Base-by-base conservation (phyloP, 1,140 invertebrate species). In the Seison nebaliae region DNA sequence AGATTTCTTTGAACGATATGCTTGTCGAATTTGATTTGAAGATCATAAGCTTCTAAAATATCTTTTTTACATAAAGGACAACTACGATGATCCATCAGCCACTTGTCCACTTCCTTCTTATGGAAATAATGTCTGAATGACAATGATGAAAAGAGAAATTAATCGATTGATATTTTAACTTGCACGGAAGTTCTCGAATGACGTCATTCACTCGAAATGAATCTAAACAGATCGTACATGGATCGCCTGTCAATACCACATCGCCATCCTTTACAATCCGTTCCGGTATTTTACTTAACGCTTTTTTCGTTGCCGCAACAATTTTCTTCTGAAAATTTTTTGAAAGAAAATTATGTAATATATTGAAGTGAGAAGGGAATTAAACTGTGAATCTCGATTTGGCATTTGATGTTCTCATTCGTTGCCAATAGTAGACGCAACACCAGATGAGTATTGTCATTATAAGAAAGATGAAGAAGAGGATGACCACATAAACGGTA, bases 51-150 rank as follows among this genome's bases (percentile, higher is more conserved):
- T 53, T 78, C 74, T 11, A 86, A 65, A 49, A 88, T 83, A 55
- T 86, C 77, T 68, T 80, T 71, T 60, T 86, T 84, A 59, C 79
- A 86, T 76, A 86, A 81, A 11, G 80, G 78, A 60, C 79, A 84
- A 15, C 76, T 81, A 42, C 78, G 64, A 53, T 84, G 76, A 49
- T 84, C 76, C 44, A 86, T 57, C 18, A 88, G 63, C 80, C 80
- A 88, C 3, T 78, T 76, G 63, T 88, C 80, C 38, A 88, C 79
- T 63, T 80, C 86, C 40, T 64, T 69, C 62, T 81, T 81, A 60
- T 86, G 80, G 58, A 83, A 86, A 49, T 78, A 70, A 57, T 88
- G 80, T 47, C 77, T 81, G 59, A 5, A 68, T 66, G n/a, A 43
- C 38, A 43, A 30, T 22, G 43, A 40, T 22, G 38, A 23, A 37